These are phyloP conservation scores for Opisthograptis luteolata DNA, from an alignment of 2,888 invertebrate species.

Conservation along the genomic window DNA sequence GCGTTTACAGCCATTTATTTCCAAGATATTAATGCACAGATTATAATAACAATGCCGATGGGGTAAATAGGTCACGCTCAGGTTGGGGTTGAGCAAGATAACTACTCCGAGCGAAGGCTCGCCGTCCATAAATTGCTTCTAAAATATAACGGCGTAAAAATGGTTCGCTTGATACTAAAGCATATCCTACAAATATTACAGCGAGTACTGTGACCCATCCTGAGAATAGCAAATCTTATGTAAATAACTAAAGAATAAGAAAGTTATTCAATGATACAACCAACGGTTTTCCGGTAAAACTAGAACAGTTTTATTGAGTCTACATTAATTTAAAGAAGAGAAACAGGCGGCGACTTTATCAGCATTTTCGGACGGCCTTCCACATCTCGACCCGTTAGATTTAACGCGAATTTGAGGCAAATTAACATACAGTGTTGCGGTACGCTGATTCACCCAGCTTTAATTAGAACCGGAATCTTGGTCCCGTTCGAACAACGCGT, in stretches of 20 bases:
- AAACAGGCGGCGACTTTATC: constrained; percentile 14
- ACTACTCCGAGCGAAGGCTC: constrained; percentile 54
- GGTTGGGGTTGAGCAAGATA: constrained; percentile 61
- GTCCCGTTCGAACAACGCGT: constrained; percentile 67
- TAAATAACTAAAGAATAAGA: not conserved
- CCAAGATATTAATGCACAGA: constrained; percentile 60
- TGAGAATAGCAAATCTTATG: no score
- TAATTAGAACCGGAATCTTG: constrained; percentile 75
- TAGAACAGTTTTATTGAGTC: constrained; percentile 2
- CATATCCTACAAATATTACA: not conserved
- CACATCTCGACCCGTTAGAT: constrained; percentile 55
- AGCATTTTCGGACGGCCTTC: constrained; percentile 38
- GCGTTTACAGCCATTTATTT: constrained; percentile 51
- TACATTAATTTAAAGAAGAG: constrained; percentile 4
- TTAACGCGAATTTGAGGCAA: constrained; percentile 70
- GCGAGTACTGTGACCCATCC: not conserved
- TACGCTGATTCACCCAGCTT: constrained; percentile 68
- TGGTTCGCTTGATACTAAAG: constrained; percentile 9
- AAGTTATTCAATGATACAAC: no score
- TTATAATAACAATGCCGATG: constrained; percentile 53
- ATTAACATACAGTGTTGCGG: constrained; percentile 61
- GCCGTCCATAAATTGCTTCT: constrained; percentile 55
- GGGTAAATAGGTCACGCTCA: constrained; percentile 64
- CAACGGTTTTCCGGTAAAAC: not conserved
- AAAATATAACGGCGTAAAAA: constrained; percentile 40